Evolutionary conservation across 2,113 vertebrate species (phyloP), one percentile per base, ranked within the genome.

Genomic region (Pseudopipra pipra): DNA sequence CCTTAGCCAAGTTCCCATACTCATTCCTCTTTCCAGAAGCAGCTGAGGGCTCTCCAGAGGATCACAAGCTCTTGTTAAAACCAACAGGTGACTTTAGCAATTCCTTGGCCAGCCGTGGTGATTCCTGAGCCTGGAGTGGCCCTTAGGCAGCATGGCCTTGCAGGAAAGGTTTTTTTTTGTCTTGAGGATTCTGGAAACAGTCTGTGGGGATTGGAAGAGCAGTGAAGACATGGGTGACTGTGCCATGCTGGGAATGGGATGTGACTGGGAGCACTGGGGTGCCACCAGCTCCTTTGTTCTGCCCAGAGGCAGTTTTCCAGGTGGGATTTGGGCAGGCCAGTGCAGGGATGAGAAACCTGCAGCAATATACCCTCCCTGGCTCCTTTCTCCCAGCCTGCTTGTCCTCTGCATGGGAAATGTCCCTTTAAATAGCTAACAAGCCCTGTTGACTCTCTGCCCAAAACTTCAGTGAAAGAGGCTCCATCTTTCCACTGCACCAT

Each of bases 211-310:
- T 9, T 12, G 27, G 63, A 58, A 47, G 14, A 54, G 28, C 41
- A 68, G 19, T 14, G 41, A 55, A 30, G 58, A 18, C 16, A 16
- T 0, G 3, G 9, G 22, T n/a, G 61, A 21, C 1, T 1, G 49
- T 73, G 55, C 46, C 20, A 3, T 31, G 18, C 25, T 63, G n/a
- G n/a, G 79, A 83, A 73, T 2, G 2, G 12, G 44, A 33, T 80
- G 33, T 15, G 20, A 11, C 21, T 2, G 1, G 28, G n/a, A 83
- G 46, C 63, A 33, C 8, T 46, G 37, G 19, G 55, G 21, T 77
- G 44, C 68, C 22, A 23, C 65, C 62, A 78, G 47, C 33, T 52
- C 35, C 41, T 5, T 41, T 15, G 13, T 16, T 46, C 51, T 62
- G 46, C 41, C 33, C 63, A 61, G 18, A 46, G 11, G 6, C n/a